These are phyloP conservation scores for Ichneumon xanthorius DNA, from an alignment of 2,888 invertebrate species.

Conservation along the genomic window DNA sequence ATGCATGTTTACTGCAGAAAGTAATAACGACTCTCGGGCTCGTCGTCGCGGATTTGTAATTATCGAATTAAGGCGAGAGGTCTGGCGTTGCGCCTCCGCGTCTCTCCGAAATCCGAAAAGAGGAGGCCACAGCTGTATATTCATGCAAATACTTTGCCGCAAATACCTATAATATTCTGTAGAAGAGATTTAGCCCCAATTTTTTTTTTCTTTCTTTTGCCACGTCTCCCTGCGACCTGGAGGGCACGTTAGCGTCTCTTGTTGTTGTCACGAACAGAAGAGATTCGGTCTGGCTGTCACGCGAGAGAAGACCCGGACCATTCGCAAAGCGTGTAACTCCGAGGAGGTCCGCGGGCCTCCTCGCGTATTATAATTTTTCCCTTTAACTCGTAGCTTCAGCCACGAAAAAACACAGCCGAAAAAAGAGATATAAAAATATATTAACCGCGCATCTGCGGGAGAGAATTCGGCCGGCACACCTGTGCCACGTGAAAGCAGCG, in stretches of 20 bases:
- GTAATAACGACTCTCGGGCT: conserved; percentile 60
- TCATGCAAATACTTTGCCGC: conserved; percentile 75
- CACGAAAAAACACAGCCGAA: neutral
- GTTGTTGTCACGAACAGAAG: conserved; percentile 63
- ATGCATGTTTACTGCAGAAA: conserved; percentile 54
- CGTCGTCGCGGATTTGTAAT: conserved; percentile 61
- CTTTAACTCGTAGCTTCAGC: conserved; percentile 22
- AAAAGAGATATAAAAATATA: neutral
- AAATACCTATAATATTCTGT: conserved; percentile 77
- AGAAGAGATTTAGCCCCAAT: conserved; percentile 57
- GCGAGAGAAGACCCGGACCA: conserved; percentile 64
- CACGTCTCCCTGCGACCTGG: conserved; percentile 27
- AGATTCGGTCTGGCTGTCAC: conserved; percentile 72
- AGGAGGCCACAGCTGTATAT: conserved; percentile 55
- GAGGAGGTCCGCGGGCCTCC: conserved; percentile 29
- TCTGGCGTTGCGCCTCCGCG: conserved; percentile 61
- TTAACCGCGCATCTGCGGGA: conserved; percentile 45
- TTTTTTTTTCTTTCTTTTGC: conserved; percentile 34
- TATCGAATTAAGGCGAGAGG: conserved; percentile 60
- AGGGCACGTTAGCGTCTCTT: conserved; percentile 56
- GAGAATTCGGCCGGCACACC: conserved; percentile 48
- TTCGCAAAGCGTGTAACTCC: conserved; percentile 39
- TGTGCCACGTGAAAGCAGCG: conserved; percentile 38
- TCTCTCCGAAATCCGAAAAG: conserved; percentile 21
- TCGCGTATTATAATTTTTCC: conserved; percentile 30